Evolutionary conservation across 2,797 vertebrate genomes (phyloP), one percentile per base, ranked within the genome.

Genomic region (Chloroceryle amazona): DNA sequence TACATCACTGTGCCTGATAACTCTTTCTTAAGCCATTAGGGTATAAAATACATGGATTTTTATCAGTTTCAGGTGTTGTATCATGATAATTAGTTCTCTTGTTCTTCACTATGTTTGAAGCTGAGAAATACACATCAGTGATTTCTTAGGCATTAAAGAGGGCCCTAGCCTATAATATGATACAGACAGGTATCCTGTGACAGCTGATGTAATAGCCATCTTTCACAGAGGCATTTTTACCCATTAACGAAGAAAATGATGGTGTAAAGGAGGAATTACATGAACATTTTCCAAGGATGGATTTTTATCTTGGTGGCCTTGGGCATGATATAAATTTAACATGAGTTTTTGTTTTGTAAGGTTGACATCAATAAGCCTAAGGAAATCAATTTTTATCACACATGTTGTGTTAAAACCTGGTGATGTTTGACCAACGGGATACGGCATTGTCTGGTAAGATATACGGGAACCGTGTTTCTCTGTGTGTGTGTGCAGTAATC

Each of bases 331-430:
- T 10, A 47, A 95, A 90, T 90, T 82, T 88, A 92, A 92, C 67
- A 93, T 3, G 11, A 95, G 66, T 85, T 66, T 91, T 88, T 86
- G 44, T 94, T 94, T 82, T 41, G 67, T 62, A 81, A 90, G 54
- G 58, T 33, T 84, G 75, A 86, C 65, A 84, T 23, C 62, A 74
- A n/a, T 35, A 89, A 88, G 78, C 73, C 70, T 55, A 70, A 88
- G 67, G 76, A 94, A 79, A 85, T 61, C 0, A 46, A 37, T 84
- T 89, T 86, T 79, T 86, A 70, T 52, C 60, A 72, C 37, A 62
- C 46, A 31, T 19, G 54, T 79, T 93, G 55, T 42, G 14, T 81
- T 86, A 96, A 71, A 71, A 21, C 49, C 58, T 57, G 51, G 25
- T 65, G 26, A 44, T 90, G n/a, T 86, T 86, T 63, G 74, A 83